Conservation (phyloP, 2,888 invertebrate species). For the Didymodactylos carnosus region DNA sequence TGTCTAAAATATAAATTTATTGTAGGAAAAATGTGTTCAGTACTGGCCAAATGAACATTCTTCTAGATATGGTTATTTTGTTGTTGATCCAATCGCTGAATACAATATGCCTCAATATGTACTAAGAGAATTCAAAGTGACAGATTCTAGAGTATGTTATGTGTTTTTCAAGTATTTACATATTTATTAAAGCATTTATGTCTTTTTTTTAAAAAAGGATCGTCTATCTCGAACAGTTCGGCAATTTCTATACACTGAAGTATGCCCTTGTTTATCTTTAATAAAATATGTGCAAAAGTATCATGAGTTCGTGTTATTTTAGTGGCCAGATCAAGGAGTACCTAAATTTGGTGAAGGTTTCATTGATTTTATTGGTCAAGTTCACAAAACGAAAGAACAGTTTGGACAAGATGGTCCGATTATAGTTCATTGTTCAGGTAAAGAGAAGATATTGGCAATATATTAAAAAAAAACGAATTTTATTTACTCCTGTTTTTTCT, state of each 20-base stretch:
- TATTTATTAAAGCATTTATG: not conserved
- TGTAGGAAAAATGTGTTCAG: constrained; percentile 94
- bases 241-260: constrained; percentile 39
- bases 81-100: constrained; percentile 95
- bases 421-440: constrained; percentile 62
- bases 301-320: too few species aligned
- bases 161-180: not conserved
- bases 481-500: constrained; percentile 39
- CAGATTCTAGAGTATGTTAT: constrained; percentile 56
- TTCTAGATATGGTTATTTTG: constrained; percentile 86
- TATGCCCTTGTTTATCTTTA: too few species aligned
- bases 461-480: not conserved
- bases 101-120: constrained; percentile 99
- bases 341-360: constrained; percentile 95
- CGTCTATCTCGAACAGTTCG: constrained; percentile 57
- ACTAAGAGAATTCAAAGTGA: constrained; percentile 89
- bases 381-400: constrained; percentile 98
- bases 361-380: constrained; percentile 96
- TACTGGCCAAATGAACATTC: constrained; percentile 98
- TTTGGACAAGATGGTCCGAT: constrained; percentile 98
- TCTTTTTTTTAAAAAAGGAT: constrained; percentile 41
- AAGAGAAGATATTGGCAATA: not conserved
- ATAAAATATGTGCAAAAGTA: too few species aligned
- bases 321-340: constrained; percentile 49
- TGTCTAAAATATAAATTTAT: constrained; percentile 45